Base-by-base conservation (phyloP, 2,797 vertebrate genomes). In the Geotrypetes seraphini region DNA sequence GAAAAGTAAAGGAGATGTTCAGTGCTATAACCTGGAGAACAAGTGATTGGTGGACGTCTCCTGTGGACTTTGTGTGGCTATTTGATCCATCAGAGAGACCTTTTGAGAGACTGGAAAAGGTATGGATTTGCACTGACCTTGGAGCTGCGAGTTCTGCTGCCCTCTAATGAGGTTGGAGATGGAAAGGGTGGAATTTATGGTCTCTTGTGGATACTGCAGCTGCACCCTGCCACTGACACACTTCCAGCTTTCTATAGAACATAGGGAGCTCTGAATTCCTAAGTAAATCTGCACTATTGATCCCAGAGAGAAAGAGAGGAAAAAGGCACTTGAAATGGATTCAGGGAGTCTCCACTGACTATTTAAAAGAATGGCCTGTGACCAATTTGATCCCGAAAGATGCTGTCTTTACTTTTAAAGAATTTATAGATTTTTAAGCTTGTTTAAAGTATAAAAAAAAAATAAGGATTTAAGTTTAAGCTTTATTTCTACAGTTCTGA, bases 1-100 rank as follows among this genome's bases (percentile, higher is more conserved):
- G 27, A 86, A 84, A 56, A 87, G 84, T 40, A 82, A 69, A 50
- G 87, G 83, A 39, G 88, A 87, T 16, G 59, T 81, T 57, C 88
- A 86, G 45, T 88, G 88, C 71, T 90, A 87, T 60, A 75, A 80
- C 66, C 54, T 79, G 39, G 76, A 82, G 47, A 78, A 59, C 50
- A 75, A 78, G 36, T 85, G 73, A 71, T 50, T 7, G 7, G 33
- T 21, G 12, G 3, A 5, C 12, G 12, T 32, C 48, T 57, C 40
- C 53, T 47, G 25, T 42, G 43, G 45, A 57, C 31, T 50, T 50
- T 50, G 38, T 27, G 2, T 45, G 60, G 53, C 38, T 13, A 8
- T n/a, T 39, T 63, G 42, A 56, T 42, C 41, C 20, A 46, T 23
- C 57, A 48, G 52, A 64, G 52, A 64, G 54, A 72, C 71, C 46